These are phyloP conservation scores for Orthonevra nobilis DNA, from an alignment of 2,888 invertebrate genomes.

Conservation along the genomic window DNA sequence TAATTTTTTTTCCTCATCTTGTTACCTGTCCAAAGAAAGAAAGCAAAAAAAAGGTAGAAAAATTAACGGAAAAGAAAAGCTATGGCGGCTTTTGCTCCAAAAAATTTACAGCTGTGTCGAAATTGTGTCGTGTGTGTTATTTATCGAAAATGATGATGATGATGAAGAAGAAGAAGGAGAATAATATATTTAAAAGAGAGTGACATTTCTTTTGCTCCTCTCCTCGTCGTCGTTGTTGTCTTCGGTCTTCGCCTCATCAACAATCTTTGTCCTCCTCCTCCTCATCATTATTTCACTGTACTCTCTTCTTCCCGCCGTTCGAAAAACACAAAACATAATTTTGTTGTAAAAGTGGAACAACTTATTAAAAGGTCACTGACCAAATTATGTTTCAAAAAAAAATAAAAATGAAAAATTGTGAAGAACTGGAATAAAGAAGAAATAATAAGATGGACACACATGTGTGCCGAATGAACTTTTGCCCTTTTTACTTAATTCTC, in stretches of 20 bases:
- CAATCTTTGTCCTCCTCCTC: slow-evolving; percentile 15
- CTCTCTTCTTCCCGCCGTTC: slow-evolving; percentile 24
- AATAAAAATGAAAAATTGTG: not conserved
- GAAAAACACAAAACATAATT: slow-evolving; percentile 61
- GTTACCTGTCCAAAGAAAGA: slow-evolving; percentile 38
- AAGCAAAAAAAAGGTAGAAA: slow-evolving; percentile 4
- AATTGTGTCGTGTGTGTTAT: slow-evolving; percentile 56
- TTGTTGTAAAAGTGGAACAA: slow-evolving; percentile 71
- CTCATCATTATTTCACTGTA: slow-evolving; percentile 19
- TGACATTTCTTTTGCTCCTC: slow-evolving; percentile 38
- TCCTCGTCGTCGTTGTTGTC: not conserved
- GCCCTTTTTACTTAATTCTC: slow-evolving; percentile 59
- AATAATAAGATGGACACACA: slow-evolving; percentile 49
- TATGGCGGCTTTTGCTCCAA: slow-evolving; percentile 49
- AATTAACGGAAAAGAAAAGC: slow-evolving; percentile 15
- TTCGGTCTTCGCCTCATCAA: not conserved
- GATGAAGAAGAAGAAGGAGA: too few relatives aligned
- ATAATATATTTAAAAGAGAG: slow-evolving; percentile 41
- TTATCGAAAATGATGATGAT: slow-evolving; percentile 37
- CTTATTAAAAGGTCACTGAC: slow-evolving; percentile 78
- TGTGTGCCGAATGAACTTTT: slow-evolving; percentile 64
- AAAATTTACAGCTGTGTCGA: slow-evolving; percentile 42
- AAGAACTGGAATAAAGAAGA: slow-evolving; percentile 28
- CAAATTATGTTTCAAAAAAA: slow-evolving; percentile 77
- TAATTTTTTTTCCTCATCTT: slow-evolving; percentile 26